Evolutionary conservation across 2,797 vertebrate genomes (phyloP).

Genomic region (Malurus splendens): DNA sequence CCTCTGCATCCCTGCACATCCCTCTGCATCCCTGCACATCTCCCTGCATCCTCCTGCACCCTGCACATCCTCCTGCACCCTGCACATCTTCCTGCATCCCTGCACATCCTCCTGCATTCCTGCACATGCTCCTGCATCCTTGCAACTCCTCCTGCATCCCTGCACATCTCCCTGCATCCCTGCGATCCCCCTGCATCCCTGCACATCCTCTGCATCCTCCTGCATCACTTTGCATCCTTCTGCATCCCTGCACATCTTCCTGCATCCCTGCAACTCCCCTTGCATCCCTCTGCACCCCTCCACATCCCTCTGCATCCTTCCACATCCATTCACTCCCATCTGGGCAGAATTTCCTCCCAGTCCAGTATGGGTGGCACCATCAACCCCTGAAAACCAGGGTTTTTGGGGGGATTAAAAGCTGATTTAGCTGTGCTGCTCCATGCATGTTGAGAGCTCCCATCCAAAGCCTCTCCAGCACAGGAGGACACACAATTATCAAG

Average conservation of each 20-base stretch:
- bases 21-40: fast-evolving
- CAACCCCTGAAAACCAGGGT: background rate
- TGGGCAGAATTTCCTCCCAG: background rate
- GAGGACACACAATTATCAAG: background rate
- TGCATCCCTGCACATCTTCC: fast-evolving
- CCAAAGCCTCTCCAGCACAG: background rate
- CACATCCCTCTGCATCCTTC: background rate
- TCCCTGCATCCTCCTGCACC: fast-evolving
- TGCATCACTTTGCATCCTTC: background rate
- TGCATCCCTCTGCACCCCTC: background rate
- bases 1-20: background rate
- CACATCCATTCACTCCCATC: fast-evolving
- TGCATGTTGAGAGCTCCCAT: background rate
- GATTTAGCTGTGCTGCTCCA: fast-evolving
- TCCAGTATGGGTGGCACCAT: fast-evolving
- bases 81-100: fast-evolving
- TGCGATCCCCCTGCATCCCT: fast-evolving
- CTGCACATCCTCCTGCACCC: fast-evolving
- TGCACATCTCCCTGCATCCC: too few species aligned
- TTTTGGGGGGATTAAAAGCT: background rate
- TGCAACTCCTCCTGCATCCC: too few species aligned
- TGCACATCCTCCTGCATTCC: fast-evolving
- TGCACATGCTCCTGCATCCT: fast-evolving
- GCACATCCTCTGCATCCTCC: fast-evolving
- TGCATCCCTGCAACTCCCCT: fast-evolving